A percentile compares a stretch with the other conserved stretches of the same genome.
Evolutionary conservation across 2,888 invertebrate genomes (phyloP).

Genomic region (Trachelus stipa): DNA sequence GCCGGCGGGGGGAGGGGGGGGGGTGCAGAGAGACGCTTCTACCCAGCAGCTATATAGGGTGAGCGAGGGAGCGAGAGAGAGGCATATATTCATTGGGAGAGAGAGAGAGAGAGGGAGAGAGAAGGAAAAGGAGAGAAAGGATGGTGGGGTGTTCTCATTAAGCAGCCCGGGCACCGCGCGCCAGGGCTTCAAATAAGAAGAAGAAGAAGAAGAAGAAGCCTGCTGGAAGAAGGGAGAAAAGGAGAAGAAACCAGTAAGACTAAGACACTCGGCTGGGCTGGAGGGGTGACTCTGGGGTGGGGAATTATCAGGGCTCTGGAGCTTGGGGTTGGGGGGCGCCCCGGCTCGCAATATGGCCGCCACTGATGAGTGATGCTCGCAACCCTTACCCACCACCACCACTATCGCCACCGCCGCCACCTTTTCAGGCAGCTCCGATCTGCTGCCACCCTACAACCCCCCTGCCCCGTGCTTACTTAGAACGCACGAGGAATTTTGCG

Average conservation of each 20-base stretch:
- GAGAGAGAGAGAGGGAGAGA: slow-evolving; percentile 22
- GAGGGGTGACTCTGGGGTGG: slow-evolving; percentile 41
- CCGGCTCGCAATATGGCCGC: slow-evolving; percentile 63
- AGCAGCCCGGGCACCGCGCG: slow-evolving; percentile 64
- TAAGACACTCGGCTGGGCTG: slow-evolving; percentile 46
- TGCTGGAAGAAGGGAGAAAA: slow-evolving; percentile 48
- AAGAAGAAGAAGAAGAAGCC: slow-evolving; percentile 47
- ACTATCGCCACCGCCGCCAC: background rate
- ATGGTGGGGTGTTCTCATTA: slow-evolving; percentile 65
- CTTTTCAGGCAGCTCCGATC: background rate
- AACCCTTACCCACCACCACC: slow-evolving; percentile 57
- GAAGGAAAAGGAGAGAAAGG: slow-evolving; percentile 28
- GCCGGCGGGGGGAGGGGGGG: slow-evolving; percentile 7
- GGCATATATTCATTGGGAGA: slow-evolving; percentile 11
- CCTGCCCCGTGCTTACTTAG: slow-evolving; percentile 1
- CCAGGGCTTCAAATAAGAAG: slow-evolving; percentile 56
- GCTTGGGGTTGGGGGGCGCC: slow-evolving; percentile 42
- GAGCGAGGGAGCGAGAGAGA: background rate
- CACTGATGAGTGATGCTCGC: slow-evolving; percentile 65
- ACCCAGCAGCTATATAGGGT: background rate
- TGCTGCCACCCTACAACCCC: background rate
- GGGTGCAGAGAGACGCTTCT: slow-evolving; percentile 18
- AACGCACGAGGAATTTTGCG: slow-evolving; percentile 51
- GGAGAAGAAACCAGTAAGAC: slow-evolving; percentile 53
- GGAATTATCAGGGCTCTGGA: slow-evolving; percentile 62